Evolutionary conservation across 2,797 vertebrate genomes (phyloP).

Genomic region (Pterois miles): DNA sequence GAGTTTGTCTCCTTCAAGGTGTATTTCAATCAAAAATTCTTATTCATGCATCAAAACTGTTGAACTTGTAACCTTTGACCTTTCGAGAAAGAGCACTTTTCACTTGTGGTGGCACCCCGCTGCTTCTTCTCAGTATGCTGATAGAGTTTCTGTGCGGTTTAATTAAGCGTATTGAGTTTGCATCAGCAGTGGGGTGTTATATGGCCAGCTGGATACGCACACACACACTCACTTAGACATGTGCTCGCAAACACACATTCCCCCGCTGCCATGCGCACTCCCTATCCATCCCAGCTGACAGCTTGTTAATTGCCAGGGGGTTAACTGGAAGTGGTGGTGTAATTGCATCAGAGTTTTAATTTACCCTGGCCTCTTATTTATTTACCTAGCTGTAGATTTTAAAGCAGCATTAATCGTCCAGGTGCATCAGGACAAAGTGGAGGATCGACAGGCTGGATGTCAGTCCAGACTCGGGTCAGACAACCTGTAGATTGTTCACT

Average conservation of each 20-base stretch:
- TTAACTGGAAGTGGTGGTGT: slow-evolving; percentile 85
- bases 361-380: slow-evolving; percentile 81
- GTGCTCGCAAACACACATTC: slow-evolving; percentile 36
- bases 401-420: slow-evolving; percentile 77
- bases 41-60: neutral
- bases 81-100: slow-evolving; percentile 41
- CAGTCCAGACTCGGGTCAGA: slow-evolving; percentile 30
- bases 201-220: slow-evolving; percentile 62
- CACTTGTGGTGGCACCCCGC: slow-evolving; percentile 40
- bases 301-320: slow-evolving; percentile 83
- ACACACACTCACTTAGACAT: slow-evolving; percentile 45
- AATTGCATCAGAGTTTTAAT: slow-evolving; percentile 85
- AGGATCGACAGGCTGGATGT: slow-evolving; percentile 62
- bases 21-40: slow-evolving; percentile 9
- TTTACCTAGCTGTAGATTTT: slow-evolving; percentile 72
- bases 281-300: slow-evolving; percentile 78
- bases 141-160: slow-evolving; percentile 79
- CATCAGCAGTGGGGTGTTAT: slow-evolving; percentile 78
- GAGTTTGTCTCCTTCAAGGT: neutral
- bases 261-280: slow-evolving; percentile 36
- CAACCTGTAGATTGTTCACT: slow-evolving; percentile 34
- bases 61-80: slow-evolving; percentile 49
- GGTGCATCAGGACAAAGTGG: slow-evolving; percentile 59
- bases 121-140: slow-evolving; percentile 59
- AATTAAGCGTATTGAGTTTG: slow-evolving; percentile 86